Evolutionary conservation across 2,797 vertebrate genomes (phyloP).

Genomic region (Darevskia nairensis): DNA sequence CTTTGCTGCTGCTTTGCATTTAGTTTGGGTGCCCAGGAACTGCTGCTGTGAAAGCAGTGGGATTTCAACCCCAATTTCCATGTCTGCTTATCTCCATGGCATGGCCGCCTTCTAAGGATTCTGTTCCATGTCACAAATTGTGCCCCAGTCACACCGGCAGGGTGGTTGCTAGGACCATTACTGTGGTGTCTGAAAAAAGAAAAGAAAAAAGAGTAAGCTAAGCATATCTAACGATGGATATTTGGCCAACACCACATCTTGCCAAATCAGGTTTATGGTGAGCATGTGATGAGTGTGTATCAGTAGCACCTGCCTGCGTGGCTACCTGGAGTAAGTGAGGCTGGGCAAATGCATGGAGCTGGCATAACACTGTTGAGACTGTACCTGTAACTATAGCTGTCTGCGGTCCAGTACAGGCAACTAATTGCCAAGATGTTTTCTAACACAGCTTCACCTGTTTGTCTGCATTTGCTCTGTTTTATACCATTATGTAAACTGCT

Average conservation of each 20-base stretch:
- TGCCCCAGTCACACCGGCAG: neutral
- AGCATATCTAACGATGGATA: neutral
- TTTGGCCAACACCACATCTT: neutral
- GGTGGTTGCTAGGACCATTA: neutral
- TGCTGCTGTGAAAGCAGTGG: neutral
- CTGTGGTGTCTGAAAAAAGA: neutral
- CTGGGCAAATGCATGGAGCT: too few species aligned
- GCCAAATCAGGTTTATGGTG: too few species aligned
- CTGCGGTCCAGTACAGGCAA: too few species aligned
- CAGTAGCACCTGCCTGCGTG: too few species aligned
- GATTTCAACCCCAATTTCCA: neutral
- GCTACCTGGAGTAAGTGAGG: too few species aligned
- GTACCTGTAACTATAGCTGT: neutral
- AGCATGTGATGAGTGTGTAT: neutral
- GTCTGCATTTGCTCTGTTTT: too few species aligned
- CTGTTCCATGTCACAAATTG: neutral
- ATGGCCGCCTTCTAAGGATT: neutral
- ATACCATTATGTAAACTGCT: too few species aligned
- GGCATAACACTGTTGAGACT: neutral
- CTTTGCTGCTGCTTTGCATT: constrained; percentile 20
- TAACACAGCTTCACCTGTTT: too few species aligned
- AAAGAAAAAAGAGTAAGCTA: neutral
- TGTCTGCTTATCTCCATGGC: neutral
- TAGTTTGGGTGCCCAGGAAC: neutral
- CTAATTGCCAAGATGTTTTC: too few species aligned